A percentile compares a stretch with the other conserved stretches of the same genome.
Conservation (phyloP, 2,888 invertebrate genomes). For the Lithophane ornitopus region DNA sequence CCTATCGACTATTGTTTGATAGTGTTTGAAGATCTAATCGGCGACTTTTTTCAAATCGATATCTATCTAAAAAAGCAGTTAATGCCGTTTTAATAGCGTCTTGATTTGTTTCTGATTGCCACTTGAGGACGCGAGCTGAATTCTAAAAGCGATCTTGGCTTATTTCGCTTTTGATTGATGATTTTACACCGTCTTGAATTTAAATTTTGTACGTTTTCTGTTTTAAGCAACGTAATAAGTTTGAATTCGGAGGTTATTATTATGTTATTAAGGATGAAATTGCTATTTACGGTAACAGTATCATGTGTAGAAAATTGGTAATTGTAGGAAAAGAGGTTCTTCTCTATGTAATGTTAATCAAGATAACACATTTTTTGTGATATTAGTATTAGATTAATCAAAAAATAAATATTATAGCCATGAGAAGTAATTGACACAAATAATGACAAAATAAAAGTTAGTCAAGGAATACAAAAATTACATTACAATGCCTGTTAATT, state of each 20-base stretch:
- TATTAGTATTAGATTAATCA: conserved; percentile 10
- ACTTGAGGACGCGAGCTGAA: conserved; percentile 77
- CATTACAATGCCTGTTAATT: background rate
- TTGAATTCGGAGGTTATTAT: conserved; percentile 37
- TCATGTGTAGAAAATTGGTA: conserved; percentile 39
- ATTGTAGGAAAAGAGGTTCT: conserved; percentile 17
- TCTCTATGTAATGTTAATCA: conserved; percentile 17
- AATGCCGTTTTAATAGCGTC: conserved; percentile 86
- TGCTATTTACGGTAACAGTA: conserved; percentile 42
- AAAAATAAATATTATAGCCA: background rate
- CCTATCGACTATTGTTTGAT: conserved; percentile 77
- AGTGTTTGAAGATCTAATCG: conserved; percentile 81
- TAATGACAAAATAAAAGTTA: background rate
- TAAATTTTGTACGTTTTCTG: conserved; percentile 70
- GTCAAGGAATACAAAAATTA: background rate
- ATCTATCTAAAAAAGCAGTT: conserved; percentile 80
- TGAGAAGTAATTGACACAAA: background rate
- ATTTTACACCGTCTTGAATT: conserved; percentile 70
- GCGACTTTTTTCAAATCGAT: conserved; percentile 81
- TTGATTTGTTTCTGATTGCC: conserved; percentile 87
- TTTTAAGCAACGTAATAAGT: conserved; percentile 52
- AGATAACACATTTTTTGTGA: background rate
- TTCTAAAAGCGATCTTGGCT: conserved; percentile 71
- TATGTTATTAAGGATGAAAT: conserved; percentile 41
- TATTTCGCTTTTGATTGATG: conserved; percentile 81